These are phyloP conservation scores for Epinephelus cyanopodus DNA, from an alignment of 2,113 vertebrate genomes.

Conservation along the genomic window DNA sequence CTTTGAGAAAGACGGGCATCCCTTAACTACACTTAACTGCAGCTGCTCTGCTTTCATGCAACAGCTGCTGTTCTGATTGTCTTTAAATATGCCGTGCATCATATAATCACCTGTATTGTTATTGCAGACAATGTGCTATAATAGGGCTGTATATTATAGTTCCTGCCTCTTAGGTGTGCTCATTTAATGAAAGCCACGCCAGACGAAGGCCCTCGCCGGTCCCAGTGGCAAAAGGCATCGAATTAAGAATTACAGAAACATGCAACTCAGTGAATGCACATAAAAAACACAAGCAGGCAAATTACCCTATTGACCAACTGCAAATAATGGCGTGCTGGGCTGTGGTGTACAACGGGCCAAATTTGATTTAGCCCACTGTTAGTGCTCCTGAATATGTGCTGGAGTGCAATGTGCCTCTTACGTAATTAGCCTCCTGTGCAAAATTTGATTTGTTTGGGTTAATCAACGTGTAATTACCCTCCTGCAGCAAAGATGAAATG, in stretches of 20 bases:
- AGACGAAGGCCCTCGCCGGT: neutral
- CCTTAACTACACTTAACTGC: neutral
- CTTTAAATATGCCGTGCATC: conserved; percentile 8
- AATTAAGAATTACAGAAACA: conserved; percentile 10
- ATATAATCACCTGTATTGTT: conserved; percentile 16
- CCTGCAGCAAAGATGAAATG: conserved; percentile 42
- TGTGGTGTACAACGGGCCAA: neutral
- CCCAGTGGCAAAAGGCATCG: neutral
- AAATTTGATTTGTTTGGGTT: conserved; percentile 68
- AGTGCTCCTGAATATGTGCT: conserved; percentile 16
- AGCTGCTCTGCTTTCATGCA: conserved; percentile 7
- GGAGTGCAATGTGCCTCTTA: conserved; percentile 40
- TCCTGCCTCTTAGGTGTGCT: neutral
- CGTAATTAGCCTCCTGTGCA: conserved; percentile 57
- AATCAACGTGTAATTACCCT: conserved; percentile 56
- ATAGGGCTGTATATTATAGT: neutral
- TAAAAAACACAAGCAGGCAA: conserved; percentile 9
- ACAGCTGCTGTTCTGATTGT: conserved; percentile 16
- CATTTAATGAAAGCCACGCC: conserved; percentile 13
- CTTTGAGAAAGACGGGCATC: neutral
- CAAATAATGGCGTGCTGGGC: conserved; percentile 1
- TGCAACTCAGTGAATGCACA: neutral
- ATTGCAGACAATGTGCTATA: neutral
- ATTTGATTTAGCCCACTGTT: conserved; percentile 21
- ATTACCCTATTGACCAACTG: neutral